A percentile compares a stretch with the other conserved stretches of the same genome.
phyloP scores from a whole-genome alignment of 2,888 invertebrate species.

The Cabera pusaria region DNA sequence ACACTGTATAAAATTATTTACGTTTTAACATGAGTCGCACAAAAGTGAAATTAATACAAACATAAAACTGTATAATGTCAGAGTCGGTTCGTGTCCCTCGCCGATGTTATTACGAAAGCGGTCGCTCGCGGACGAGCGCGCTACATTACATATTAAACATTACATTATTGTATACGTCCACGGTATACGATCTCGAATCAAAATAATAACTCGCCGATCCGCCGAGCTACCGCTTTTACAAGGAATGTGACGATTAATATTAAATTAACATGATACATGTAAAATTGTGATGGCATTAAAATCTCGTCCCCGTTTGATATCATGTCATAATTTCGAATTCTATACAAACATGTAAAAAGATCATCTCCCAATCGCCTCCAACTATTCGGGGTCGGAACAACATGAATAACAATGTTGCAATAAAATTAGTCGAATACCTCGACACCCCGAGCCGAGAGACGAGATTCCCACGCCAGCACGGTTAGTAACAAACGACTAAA shows the following conservation, averaged over 20 bases:
- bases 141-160: too few relatives aligned
- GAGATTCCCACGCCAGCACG: slow-evolving; percentile 21
- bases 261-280: slow-evolving; percentile 46
- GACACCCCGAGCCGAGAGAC: too few relatives aligned
- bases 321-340: too few relatives aligned
- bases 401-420: too few relatives aligned
- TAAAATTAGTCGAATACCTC: too few relatives aligned
- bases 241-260: slow-evolving; percentile 39
- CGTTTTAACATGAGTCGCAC: slow-evolving; percentile 30
- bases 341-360: too few relatives aligned
- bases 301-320: slow-evolving; percentile 27
- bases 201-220: slow-evolving; percentile 25
- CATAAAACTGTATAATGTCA: slow-evolving; percentile 29
- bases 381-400: too few relatives aligned
- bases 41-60: slow-evolving; percentile 32
- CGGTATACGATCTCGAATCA: too few relatives aligned
- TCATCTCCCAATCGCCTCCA: too few relatives aligned
- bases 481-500: slow-evolving; percentile 25
- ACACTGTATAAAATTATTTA: slow-evolving; percentile 36
- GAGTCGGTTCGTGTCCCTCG: slow-evolving; percentile 30
- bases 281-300: slow-evolving; percentile 45
- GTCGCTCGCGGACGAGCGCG: slow-evolving; percentile 22
- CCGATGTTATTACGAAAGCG: slow-evolving; percentile 30
- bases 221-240: slow-evolving; percentile 52
- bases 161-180: neutral